These are phyloP conservation scores for Tinea pellionella DNA, from an alignment of 2,888 invertebrate genomes.

Conservation along the genomic window DNA sequence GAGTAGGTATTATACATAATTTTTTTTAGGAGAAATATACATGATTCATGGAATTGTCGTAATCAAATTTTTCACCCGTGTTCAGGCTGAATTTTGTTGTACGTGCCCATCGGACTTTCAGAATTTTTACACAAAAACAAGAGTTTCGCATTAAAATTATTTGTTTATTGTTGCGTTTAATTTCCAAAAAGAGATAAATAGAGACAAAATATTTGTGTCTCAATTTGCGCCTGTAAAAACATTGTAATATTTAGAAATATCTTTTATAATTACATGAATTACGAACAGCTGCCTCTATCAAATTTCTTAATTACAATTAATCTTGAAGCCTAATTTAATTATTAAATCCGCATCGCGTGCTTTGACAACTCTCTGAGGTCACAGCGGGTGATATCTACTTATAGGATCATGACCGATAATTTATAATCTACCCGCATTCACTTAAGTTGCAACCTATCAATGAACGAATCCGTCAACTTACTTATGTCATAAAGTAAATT, in stretches of 20 bases:
- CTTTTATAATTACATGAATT: too few species aligned
- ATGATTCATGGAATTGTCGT: neutral
- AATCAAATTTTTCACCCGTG: neutral
- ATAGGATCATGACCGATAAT: neutral
- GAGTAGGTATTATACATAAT: neutral
- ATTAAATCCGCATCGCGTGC: neutral
- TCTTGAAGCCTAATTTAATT: neutral
- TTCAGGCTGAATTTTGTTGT: neutral
- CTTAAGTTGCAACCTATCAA: neutral
- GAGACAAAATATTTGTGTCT: too few species aligned
- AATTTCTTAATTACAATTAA: neutral
- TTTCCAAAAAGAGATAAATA: too few species aligned
- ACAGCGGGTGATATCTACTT: neutral
- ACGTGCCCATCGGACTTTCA: neutral
- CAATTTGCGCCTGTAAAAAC: too few species aligned
- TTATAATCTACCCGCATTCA: neutral
- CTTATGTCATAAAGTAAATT: too few species aligned
- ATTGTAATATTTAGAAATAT: too few species aligned
- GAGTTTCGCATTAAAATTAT: neutral
- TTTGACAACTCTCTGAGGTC: neutral
- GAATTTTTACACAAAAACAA: neutral
- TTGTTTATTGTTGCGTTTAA: neutral
- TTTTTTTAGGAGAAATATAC: neutral
- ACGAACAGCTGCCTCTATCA: neutral
- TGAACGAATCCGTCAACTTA: too few species aligned